These are phyloP conservation scores for Cisticola juncidis DNA, from an alignment of 2,113 vertebrate species.

Conservation along the genomic window DNA sequence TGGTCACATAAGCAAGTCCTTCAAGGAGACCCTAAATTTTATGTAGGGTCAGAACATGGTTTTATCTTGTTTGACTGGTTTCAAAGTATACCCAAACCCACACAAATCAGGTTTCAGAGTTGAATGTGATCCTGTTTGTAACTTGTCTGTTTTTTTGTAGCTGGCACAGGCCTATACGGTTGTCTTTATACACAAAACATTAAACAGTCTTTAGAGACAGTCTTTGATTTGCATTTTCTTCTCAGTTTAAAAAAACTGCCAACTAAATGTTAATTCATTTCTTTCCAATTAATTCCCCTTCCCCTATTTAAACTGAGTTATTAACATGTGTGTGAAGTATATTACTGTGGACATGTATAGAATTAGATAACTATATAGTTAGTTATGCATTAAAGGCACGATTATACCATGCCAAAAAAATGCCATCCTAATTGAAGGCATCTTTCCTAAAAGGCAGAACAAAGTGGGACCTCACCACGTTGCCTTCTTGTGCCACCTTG, in stretches of 20 bases:
- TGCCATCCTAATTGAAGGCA: not conserved
- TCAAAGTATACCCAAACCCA: not conserved
- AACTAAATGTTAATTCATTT: not conserved
- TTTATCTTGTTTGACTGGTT: not conserved
- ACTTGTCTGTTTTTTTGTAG: not conserved
- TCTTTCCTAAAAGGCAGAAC: not conserved
- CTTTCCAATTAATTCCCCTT: not conserved
- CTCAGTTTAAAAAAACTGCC: not conserved
- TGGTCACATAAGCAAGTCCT: not conserved
- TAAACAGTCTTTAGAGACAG: not conserved
- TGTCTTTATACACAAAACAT: not conserved
- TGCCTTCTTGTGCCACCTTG: not conserved
- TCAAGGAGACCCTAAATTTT: not conserved
- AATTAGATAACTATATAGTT: not conserved
- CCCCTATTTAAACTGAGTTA: not conserved
- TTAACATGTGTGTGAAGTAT: not conserved
- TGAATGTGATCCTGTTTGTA: not conserved
- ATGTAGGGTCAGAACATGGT: not conserved
- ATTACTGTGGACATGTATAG: not conserved
- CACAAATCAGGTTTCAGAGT: not conserved
- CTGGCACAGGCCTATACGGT: not conserved
- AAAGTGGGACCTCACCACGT: not conserved
- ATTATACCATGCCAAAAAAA: not conserved
- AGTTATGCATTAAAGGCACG: not conserved
- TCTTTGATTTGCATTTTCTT: conserved; percentile 1